These are phyloP conservation scores for Drosophila burlai DNA, from an alignment of 1,140 invertebrate genomes.

Conservation along the genomic window DNA sequence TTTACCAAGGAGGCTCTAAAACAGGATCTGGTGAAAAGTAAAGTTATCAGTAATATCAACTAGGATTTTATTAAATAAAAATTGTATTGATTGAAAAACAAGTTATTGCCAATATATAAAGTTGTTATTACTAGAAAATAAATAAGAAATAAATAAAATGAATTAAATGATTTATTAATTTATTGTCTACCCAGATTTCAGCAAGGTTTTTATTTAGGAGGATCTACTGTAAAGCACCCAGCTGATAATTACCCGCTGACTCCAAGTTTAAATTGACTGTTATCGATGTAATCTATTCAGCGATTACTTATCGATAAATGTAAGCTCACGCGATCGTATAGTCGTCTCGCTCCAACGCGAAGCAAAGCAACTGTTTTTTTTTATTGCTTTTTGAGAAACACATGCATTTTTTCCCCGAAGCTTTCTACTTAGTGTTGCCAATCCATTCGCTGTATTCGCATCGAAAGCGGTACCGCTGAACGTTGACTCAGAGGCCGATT, in stretches of 20 bases:
- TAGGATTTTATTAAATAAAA: background rate
- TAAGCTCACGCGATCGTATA: slow-evolving; percentile 2
- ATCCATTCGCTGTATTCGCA: background rate
- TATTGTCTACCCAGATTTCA: no score
- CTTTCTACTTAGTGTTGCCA: slow-evolving; percentile 3
- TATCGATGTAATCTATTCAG: background rate
- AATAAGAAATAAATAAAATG: background rate
- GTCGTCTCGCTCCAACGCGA: slow-evolving; percentile 1
- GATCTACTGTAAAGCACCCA: background rate
- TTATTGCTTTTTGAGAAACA: background rate
- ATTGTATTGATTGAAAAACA: background rate
- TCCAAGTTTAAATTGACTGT: background rate
- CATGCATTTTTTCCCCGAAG: slow-evolving; percentile 6
- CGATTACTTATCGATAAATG: slow-evolving; percentile 17
- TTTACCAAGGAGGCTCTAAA: background rate
- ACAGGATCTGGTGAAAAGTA: background rate
- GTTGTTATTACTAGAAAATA: background rate
- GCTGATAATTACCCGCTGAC: background rate
- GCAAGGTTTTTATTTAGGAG: background rate
- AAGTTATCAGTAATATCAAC: background rate
- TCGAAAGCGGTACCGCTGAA: background rate
- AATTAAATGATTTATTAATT: background rate
- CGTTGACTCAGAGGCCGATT: background rate
- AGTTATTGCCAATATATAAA: no score
- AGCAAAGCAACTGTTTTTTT: background rate